phyloP scores from a whole-genome alignment of 2,113 vertebrate genomes.

The Chrysochloris asiatica region DNA sequence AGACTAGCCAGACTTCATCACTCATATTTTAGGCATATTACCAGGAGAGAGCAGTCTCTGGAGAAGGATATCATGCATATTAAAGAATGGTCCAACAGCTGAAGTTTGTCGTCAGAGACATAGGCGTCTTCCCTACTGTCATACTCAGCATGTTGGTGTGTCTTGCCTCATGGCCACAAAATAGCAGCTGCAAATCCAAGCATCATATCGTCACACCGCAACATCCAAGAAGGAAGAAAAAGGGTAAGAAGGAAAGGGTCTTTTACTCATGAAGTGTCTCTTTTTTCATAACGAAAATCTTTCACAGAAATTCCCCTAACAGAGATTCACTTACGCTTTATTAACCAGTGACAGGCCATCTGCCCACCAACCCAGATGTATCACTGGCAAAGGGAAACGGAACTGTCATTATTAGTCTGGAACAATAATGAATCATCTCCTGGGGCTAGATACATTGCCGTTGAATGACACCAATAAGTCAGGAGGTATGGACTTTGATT shows the following conservation, averaged over 20 bases:
- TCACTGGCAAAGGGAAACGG: neutral
- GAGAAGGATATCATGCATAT: too few relatives aligned
- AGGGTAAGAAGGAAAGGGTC: too few relatives aligned
- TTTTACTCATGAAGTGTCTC: neutral
- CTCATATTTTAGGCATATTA: too few relatives aligned
- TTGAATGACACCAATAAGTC: neutral
- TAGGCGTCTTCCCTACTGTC: neutral
- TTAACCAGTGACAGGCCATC: neutral
- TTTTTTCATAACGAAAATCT: neutral
- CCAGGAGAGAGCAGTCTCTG: too few relatives aligned
- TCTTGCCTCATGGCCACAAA: neutral
- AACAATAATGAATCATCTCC: neutral
- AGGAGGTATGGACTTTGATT: too few relatives aligned
- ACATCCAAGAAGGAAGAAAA: neutral
- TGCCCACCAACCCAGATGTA: neutral
- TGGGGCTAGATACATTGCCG: neutral
- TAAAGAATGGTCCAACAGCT: neutral
- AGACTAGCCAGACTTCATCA: too few relatives aligned
- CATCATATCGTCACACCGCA: neutral
- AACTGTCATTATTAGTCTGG: too few relatives aligned
- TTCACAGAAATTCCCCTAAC: neutral
- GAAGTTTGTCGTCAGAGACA: neutral
- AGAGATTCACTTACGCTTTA: neutral
- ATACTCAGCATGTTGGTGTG: neutral
- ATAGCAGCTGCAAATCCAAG: neutral